Percentiles rank a stretch among this genome's conserved stretches.
phyloP scores from a whole-genome alignment of 2,113 vertebrate species.

The Pristiophorus japonicus region DNA sequence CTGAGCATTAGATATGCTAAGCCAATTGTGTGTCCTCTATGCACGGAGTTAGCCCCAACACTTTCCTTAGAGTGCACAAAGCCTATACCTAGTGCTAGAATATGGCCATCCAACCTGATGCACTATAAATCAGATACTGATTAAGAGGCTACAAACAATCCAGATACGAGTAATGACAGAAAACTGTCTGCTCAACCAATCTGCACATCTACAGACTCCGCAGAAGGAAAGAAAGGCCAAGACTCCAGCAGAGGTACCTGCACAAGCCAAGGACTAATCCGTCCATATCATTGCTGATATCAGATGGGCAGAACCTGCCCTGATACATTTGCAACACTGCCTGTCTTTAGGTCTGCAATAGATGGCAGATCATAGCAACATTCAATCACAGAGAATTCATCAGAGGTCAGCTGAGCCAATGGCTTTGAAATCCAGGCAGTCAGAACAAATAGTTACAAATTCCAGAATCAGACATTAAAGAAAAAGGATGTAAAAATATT shows the following conservation, averaged over 20 bases:
- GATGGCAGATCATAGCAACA: not conserved
- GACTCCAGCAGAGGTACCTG: too few relatives aligned
- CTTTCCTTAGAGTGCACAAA: not conserved
- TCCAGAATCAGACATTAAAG: not conserved
- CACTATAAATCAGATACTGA: not conserved
- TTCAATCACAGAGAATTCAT: not conserved
- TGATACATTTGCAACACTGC: not conserved
- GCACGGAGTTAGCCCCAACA: not conserved
- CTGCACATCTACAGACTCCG: not conserved
- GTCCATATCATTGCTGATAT: not conserved
- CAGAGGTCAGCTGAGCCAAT: not conserved
- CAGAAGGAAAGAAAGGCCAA: not conserved
- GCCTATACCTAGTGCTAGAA: not conserved
- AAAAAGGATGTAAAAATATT: too few relatives aligned
- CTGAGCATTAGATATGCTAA: not conserved
- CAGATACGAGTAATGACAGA: not conserved
- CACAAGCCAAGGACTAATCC: not conserved
- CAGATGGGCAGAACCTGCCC: not conserved
- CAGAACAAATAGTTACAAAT: not conserved
- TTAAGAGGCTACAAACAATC: not conserved
- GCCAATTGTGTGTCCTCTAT: not conserved
- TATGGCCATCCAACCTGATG: not conserved
- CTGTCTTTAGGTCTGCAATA: not conserved
- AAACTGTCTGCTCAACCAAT: not conserved
- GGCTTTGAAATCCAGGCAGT: not conserved